Percentiles rank a stretch among this genome's conserved stretches.
These are phyloP conservation scores for Pomacea maculata DNA, from an alignment of 1,140 invertebrate species.

Conservation along the genomic window DNA sequence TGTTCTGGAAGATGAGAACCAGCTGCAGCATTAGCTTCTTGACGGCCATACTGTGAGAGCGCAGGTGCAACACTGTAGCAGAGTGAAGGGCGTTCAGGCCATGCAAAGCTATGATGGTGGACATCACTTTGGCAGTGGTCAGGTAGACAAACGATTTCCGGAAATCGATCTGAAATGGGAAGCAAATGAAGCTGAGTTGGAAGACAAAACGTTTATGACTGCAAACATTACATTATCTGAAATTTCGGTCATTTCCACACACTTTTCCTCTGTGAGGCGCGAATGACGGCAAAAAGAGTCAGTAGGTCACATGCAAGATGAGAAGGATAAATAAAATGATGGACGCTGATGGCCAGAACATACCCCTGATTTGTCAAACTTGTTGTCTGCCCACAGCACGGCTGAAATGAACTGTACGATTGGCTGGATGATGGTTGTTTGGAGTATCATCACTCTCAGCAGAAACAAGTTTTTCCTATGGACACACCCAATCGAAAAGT, in stretches of 20 bases:
- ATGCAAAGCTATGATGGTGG: slow-evolving; percentile 30
- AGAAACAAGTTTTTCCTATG: slow-evolving; percentile 21
- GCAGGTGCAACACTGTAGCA: slow-evolving; percentile 15
- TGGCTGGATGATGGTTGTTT: slow-evolving; percentile 30
- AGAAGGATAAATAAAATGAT: too few species aligned
- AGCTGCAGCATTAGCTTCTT: slow-evolving; percentile 32
- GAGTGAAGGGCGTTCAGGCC: slow-evolving; percentile 26
- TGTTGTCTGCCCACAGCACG: slow-evolving; percentile 31
- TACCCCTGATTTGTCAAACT: slow-evolving; percentile 12
- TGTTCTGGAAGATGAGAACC: slow-evolving; percentile 27
- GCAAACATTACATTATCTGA: too few species aligned
- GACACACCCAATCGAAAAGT: not conserved
- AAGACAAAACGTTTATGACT: too few species aligned
- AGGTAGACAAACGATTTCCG: slow-evolving; percentile 20
- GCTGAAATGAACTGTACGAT: slow-evolving; percentile 26
- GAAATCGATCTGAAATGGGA: slow-evolving; percentile 22
- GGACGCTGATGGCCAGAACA: not conserved
- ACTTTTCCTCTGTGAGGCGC: too few species aligned
- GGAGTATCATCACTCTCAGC: slow-evolving; percentile 26
- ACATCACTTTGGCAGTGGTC: slow-evolving; percentile 16
- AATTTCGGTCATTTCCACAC: too few species aligned
- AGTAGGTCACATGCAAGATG: too few species aligned
- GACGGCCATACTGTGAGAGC: slow-evolving; percentile 8
- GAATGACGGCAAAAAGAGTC: too few species aligned
- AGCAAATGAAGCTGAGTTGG: too few species aligned